Base-by-base conservation (phyloP, 2,113 vertebrate species). In the Pelecanoides urinatrix region DNA sequence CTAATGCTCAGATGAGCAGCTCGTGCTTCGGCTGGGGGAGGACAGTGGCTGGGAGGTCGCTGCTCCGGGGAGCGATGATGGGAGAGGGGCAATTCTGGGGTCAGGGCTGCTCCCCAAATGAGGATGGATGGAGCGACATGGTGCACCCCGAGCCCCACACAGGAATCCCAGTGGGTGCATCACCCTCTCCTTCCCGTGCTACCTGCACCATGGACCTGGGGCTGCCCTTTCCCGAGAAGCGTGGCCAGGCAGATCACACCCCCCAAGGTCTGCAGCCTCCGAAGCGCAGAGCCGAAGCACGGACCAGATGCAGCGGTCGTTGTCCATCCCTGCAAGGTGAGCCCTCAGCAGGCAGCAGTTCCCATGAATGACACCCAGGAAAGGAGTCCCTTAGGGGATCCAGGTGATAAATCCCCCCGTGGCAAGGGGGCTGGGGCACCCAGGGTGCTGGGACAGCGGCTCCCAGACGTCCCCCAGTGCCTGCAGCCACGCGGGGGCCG, bases 401-500 rank as follows among this genome's bases (percentile, higher is more conserved):
- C 4, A 3, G 75, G 36, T 52, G 52, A 40, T 18, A n/a, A 66
- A 53, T 26, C 25, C 29, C 45, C 16, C 40, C 10, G 1, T 5
- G 53, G n/a, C n/a, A n/a, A n/a, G n/a, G n/a, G n/a, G 36, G 38
- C 62, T 14, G 62, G 62, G 42, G 30, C 63, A 45, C 63, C 29
- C 42, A 16, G 6, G 5, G 16, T 3, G 68, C 58, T 5, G 3
- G 22, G 17, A 1, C 56, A 71, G 36, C 1, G 4, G 32, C 52
- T 66, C 50, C 89, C 18, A 3, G 45, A 11, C 2, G 0, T n/a
- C n/a, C n/a, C 73, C 29, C 75, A 38, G 42, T 2, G 3, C 40
- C 40, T 15, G 27, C 55, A 83, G 44, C 67, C 63, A 32, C 0
- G 0, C 2, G 1, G 58, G 34, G 56, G 3, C 6, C 0, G 0